Evolutionary conservation across 2,888 invertebrate species (phyloP), one percentile per base, ranked within the genome.

Genomic region (Xylophagus ater): DNA sequence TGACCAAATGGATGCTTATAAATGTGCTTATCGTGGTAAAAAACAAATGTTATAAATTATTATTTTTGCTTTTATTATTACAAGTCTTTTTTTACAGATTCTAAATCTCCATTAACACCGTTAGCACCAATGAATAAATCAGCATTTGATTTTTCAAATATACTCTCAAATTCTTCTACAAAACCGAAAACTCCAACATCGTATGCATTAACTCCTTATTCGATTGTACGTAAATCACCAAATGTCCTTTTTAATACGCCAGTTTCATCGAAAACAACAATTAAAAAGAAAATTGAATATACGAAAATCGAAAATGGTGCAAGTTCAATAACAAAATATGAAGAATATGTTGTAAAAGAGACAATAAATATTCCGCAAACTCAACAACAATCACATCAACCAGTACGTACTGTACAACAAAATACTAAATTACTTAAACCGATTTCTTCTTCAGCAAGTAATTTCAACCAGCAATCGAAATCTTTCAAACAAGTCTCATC

Each of bases 81-180:
- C 14, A 23, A 29, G 8, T 15, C 4, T 10, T 23, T 21, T 31
- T 23, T 20, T n/a, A n/a, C n/a, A 42, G 42, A 42, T 39, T 33
- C 36, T 6, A 34, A 42, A 21, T 42, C 42, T 23, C 42, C 42
- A 7, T 35, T 42, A 10, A 42, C 42, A 4, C 42, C 42, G 19
- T 31, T 42, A 9, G 26, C 39, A 3, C 39, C 42, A 9, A 36
- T 42, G 36, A 12, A 14, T 10, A 13, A 26, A 14, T 33, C 17
- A 15, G 28, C 28, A 5, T 40, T 40, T 18, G 20, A 18, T 8
- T 40, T 40, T 15, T 4, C 14, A 4, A 13, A 12, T 17, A 37
- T 13, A 34, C 17, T 14, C 9, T n/a, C 19, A 13, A 29, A 18
- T 2, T 17, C 18, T 12, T 4, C 7, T 3, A n/a, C 13, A 5